Evolutionary conservation across 2,888 invertebrate species (phyloP).

Genomic region (Plebejus argus): DNA sequence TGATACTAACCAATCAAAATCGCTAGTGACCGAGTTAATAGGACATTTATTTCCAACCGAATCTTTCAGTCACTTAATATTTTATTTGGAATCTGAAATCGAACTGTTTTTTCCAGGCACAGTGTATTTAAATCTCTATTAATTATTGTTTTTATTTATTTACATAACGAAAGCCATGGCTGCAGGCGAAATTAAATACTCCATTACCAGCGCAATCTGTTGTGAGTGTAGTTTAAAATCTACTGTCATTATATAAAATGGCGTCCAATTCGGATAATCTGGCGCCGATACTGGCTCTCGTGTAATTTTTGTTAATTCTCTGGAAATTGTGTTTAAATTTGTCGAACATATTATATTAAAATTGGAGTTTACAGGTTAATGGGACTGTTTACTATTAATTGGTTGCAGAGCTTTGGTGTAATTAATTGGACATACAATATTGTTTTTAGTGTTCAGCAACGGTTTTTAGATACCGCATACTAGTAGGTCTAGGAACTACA

Average conservation of each 20-base stretch:
- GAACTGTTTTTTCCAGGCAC: no score
- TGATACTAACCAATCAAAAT: no score
- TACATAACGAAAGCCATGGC: neutral
- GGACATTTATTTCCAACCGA: no score
- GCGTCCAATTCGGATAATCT: conserved; percentile 41
- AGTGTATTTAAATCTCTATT: neutral
- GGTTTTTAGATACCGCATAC: no score
- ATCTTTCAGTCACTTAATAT: no score
- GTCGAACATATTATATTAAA: conserved; percentile 28
- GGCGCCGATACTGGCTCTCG: conserved; percentile 36
- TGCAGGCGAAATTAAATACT: neutral
- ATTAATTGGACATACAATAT: neutral
- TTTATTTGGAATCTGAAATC: no score
- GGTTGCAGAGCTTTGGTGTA: neutral
- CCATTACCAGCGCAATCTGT: neutral
- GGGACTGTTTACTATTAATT: conserved; percentile 13
- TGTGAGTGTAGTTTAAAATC: conserved; percentile 37
- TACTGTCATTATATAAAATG: conserved; percentile 39
- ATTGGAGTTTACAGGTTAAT: conserved; percentile 3
- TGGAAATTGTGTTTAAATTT: conserved; percentile 40
- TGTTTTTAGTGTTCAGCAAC: no score
- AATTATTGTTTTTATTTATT: neutral
- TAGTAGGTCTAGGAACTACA: no score
- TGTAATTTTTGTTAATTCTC: conserved; percentile 39
- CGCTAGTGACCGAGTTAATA: no score